phyloP scores from a whole-genome alignment of 2,888 invertebrate species.

The Gastracanthus pulcherrimus region DNA sequence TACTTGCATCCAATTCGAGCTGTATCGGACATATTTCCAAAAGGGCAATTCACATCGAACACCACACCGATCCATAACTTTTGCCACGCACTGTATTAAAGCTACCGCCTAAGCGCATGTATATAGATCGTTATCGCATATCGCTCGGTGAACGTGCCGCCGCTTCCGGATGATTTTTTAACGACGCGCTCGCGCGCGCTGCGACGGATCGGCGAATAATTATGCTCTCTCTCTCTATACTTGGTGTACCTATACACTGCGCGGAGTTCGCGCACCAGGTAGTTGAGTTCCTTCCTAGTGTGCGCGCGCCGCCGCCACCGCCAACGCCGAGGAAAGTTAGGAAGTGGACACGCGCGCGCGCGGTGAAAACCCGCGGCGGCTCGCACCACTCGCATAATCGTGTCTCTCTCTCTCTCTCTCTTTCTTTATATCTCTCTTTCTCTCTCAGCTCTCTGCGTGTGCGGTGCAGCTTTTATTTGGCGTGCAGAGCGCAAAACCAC shows the following conservation, averaged over 20 bases:
- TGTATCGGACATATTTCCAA: no score
- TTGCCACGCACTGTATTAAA: no score
- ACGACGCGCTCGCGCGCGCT: slow-evolving; percentile 9
- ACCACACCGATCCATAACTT: no score
- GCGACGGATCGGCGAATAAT: slow-evolving; percentile 37
- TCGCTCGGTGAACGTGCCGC: not conserved
- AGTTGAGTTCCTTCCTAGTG: slow-evolving; percentile 45
- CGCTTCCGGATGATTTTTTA: slow-evolving; percentile 53
- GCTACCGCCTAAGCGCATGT: no score
- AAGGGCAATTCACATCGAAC: no score
- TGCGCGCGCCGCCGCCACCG: not conserved
- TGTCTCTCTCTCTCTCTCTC: not conserved
- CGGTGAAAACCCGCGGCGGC: slow-evolving; percentile 25
- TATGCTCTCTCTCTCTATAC: slow-evolving; percentile 3
- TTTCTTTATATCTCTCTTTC: not conserved
- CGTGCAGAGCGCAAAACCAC: slow-evolving; percentile 13
- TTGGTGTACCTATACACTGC: no score
- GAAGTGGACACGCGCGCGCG: slow-evolving; percentile 34
- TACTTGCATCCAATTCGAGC: no score
- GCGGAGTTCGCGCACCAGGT: no score
- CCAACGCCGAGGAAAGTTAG: slow-evolving; percentile 55
- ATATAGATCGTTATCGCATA: slow-evolving; percentile 44
- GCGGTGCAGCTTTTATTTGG: slow-evolving; percentile 16
- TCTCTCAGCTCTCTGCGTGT: no score
- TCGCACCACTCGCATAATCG: not conserved